Percentiles rank a stretch among this genome's conserved stretches.
phyloP scores from a whole-genome alignment of 2,888 invertebrate species.

The Drosophila atripex region DNA sequence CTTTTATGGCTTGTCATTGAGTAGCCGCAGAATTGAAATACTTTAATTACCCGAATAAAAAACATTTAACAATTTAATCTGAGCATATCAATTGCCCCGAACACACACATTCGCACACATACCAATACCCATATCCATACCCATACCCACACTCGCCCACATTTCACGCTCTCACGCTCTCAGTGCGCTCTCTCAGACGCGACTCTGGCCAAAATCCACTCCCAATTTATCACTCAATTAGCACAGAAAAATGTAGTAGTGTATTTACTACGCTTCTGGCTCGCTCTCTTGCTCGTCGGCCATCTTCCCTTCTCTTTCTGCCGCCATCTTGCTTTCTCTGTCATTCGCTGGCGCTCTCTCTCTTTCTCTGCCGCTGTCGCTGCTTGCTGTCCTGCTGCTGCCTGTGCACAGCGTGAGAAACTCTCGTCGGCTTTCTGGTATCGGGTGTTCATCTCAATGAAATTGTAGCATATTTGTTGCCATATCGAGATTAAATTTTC shows the following conservation, averaged over 20 bases:
- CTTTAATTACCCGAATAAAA: slow-evolving; percentile 81
- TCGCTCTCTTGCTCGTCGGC: slow-evolving; percentile 26
- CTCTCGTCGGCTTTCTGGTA: slow-evolving; percentile 62
- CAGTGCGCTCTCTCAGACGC: slow-evolving; percentile 49
- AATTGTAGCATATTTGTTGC: slow-evolving; percentile 82
- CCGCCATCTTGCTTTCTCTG: slow-evolving; percentile 2
- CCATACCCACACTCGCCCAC: slow-evolving; percentile 25
- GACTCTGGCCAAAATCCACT: slow-evolving; percentile 79
- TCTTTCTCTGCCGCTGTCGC: slow-evolving; percentile 16
- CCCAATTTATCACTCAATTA: slow-evolving; percentile 83
- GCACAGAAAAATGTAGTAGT: slow-evolving; percentile 82
- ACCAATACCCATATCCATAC: neutral
- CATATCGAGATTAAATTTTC: slow-evolving; percentile 82
- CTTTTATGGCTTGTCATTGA: neutral
- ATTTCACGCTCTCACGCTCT: slow-evolving; percentile 71
- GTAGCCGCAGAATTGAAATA: slow-evolving; percentile 76
- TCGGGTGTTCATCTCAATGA: slow-evolving; percentile 82
- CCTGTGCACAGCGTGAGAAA: slow-evolving; percentile 47
- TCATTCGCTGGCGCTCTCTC: slow-evolving; percentile 28
- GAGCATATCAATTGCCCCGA: slow-evolving; percentile 79
- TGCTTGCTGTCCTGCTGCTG: slow-evolving; percentile 11
- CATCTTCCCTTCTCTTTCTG: slow-evolving; percentile 7
- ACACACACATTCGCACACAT: slow-evolving; percentile 24
- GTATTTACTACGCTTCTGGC: slow-evolving; percentile 79
- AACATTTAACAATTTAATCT: slow-evolving; percentile 82